Evolutionary conservation across 1,140 invertebrate genomes (phyloP), one percentile per base, ranked within the genome.

Genomic region (Drosophila nasuta): DNA sequence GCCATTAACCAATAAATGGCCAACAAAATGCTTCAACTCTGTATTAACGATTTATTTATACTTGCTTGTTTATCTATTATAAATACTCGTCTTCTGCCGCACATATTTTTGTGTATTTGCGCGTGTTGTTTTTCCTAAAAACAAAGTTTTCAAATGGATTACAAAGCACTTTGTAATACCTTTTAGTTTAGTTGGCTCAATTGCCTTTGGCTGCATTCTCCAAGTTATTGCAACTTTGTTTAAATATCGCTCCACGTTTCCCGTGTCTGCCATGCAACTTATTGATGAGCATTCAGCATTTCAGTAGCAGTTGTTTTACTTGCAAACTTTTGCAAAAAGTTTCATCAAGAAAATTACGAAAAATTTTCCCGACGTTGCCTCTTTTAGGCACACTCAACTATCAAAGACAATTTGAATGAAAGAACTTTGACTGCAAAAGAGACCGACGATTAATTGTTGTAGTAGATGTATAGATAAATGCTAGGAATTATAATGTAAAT

Each of bases 221-320:
- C 75, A 89, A 88, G 83, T 89, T 88, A 88, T 83, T 89, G 83
- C 81, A 83, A 89, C 74, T 83, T 82, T 77, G 67, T 79, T 77
- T 74, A 83, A 87, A 80, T 83, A 82, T 17, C 25, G n/a, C 11
- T 25, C 15, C 2, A n/a, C 38, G 2, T 1, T 15, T 1, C 3
- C 17, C 30, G 5, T 15, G n/a, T 28, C 17, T 46, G 3, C 20
- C 25, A 46, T 59, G 7, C 81, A 77, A 73, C 69, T 52, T 76
- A 87, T 87, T 79, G 82, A 87, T 83, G 81, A 77, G 69, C 67
- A 60, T 30, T 75, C 45, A 64, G 56, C 46, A 76, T 71, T 65
- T 41, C 20, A 30, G 20, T 43, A 17, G 10, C 38, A 43, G 3
- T 28, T 43, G 56, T 43, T 58, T 43, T 20, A 43, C 38, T 41